Base-by-base conservation (phyloP, 2,113 vertebrate genomes). In the Pomatorhinus ruficollis region DNA sequence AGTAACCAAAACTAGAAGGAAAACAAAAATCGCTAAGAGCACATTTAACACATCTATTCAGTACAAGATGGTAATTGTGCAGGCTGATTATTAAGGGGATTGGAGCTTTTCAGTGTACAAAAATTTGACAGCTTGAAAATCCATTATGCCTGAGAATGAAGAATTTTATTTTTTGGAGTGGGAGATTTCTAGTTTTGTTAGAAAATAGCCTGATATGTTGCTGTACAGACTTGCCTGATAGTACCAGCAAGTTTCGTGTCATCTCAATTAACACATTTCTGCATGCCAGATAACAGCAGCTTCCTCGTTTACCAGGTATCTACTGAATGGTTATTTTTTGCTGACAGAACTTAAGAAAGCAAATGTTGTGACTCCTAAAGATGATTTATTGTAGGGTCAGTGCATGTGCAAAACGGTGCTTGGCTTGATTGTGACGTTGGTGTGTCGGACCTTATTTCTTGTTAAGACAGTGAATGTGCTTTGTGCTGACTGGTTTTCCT, bases 321-420 rank as follows among this genome's bases (percentile, higher is more conserved):
- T 92, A 6, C 71, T 31, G 52, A 81, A 23, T 74, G 31, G 21
- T 83, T 19, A 1, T 13, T 56, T 92, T 74, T 69, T 89, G 24
- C 49, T 79, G 44, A 15, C 44, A 60, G 57, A 49, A 45, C 28
- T 42, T 71, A 17, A 60, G 33, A 30, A 78, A 57, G 23, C 35
- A 39, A 50, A 22, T 27, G 15, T 7, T 63, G 12, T 57, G 68
- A 15, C 22, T 74, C 2, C 49, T 52, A 1, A 39, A 23, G 22
- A 2, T 52, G 24, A 30, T 50, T 60, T 64, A 17, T 16, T 35
- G 64, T 50, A 37, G 60, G 27, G 57, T 81, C 45, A 35, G 25
- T 53, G 70, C 31, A 1, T 4, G 18, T 22, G 70, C 57, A 69
- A 27, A 89, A 11, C 14, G 0, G 0, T 0, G 16, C 22, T 70